These are phyloP conservation scores for Littorina saxatilis DNA, from an alignment of 1,140 invertebrate species.

Conservation along the genomic window DNA sequence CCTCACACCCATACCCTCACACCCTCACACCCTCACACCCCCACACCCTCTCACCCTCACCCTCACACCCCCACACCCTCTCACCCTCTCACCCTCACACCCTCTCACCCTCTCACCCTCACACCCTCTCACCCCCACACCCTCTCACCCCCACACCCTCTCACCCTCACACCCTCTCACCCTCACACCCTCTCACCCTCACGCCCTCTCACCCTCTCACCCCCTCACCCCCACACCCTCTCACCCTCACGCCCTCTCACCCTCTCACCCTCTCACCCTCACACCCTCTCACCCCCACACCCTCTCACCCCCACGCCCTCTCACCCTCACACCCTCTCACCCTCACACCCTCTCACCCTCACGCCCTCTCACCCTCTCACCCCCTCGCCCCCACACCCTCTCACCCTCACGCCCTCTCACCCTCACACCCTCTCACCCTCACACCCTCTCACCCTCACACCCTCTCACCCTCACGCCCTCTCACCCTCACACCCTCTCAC, in stretches of 20 bases:
- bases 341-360: conserved; percentile 28
- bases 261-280: not conserved
- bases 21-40: no score
- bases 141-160: no score
- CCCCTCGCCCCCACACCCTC: not conserved
- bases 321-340: not conserved
- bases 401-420: not conserved
- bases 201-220: no score
- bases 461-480: conserved; percentile 21
- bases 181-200: no score
- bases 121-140: no score
- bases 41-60: no score
- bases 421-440: not conserved
- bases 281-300: not conserved
- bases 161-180: no score
- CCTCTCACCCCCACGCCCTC: not conserved
- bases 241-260: not conserved
- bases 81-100: no score
- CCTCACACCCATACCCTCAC: no score
- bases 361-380: conserved; percentile 22
- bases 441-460: conserved; percentile 25
- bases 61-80: no score
- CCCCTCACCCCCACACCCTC: no score
- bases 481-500: conserved; percentile 15
- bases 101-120: no score